Conservation (phyloP, 2,113 vertebrate species). For the Atrichornis clamosus region DNA sequence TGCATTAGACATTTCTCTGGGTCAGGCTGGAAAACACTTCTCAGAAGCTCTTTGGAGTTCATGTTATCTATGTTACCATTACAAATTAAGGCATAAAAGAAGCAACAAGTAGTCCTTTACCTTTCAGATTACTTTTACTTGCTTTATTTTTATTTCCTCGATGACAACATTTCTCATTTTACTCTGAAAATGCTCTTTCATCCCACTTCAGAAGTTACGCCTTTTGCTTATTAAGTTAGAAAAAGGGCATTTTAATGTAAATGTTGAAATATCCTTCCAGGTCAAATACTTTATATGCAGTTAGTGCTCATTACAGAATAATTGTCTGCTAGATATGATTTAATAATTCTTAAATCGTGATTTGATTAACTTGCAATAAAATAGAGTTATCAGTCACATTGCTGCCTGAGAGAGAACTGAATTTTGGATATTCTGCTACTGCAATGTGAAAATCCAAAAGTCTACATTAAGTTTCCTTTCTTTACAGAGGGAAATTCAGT, state of each 20-base stretch:
- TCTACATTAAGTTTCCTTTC: neutral
- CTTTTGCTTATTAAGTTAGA: neutral
- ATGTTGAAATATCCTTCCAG: neutral
- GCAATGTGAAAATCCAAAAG: neutral
- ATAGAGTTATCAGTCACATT: neutral
- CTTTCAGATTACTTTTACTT: neutral
- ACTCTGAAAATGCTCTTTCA: neutral
- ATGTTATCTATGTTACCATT: neutral
- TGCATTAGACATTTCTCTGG: neutral
- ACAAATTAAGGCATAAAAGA: neutral
- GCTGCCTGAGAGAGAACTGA: neutral
- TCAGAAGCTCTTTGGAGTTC: neutral
- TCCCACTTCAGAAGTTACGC: neutral
- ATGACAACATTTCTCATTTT: neutral
- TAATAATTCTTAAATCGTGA: neutral
- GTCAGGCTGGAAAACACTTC: neutral
- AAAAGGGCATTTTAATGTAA: neutral
- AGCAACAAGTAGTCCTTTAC: neutral
- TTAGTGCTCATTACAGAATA: neutral
- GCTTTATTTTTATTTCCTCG: neutral
- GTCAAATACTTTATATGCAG: neutral
- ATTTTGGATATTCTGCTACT: neutral
- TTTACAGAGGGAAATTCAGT: neutral
- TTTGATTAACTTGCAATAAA: neutral
- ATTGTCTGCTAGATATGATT: neutral